Base-by-base conservation (phyloP, 1,140 invertebrate species). In the Aplysia californica region DNA sequence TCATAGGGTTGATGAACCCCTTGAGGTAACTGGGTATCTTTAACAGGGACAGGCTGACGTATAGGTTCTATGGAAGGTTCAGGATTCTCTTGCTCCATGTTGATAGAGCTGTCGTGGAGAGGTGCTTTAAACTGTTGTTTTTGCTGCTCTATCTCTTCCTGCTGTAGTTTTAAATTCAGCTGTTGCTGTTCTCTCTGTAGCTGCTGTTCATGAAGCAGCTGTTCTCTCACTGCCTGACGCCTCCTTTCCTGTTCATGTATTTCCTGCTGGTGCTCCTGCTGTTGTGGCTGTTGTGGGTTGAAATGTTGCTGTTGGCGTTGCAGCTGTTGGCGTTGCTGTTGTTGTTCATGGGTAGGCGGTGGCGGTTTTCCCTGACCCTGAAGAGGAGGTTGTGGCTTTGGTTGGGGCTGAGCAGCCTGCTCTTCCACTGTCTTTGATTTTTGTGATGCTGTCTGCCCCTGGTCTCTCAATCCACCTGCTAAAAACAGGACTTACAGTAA, bases 271-370 rank as follows among this genome's bases (percentile, higher is more conserved):
- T 38, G 36, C 61, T 71, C 4, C 61, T 26, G 20, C 31, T 35
- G 33, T 64, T 36, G n/a, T n/a, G n/a, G n/a, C n/a, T n/a, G n/a
- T n/a, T n/a, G n/a, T n/a, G n/a, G n/a, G n/a, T n/a, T n/a, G n/a
- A n/a, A n/a, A 44, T 18, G 31, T 56, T 41, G 65, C 50, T 50
- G 56, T 59, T 38, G 55, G 15, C 55, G 20, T 72, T 35, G 44
- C 68, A 39, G 41, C 44, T 71, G 64, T 64, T 18, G 61, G 39
- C 29, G 61, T 55, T 29, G 44, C n/a, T 59, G 66, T 80, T 74
- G 72, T 55, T 74, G 39, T 58, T 33, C n/a, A n/a, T n/a, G n/a
- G n/a, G n/a, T n/a, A n/a, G n/a, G n/a, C n/a, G n/a, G n/a, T n/a
- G n/a, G n/a, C n/a, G n/a, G n/a, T n/a, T n/a, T n/a, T n/a, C n/a